A percentile compares a stretch with the other conserved stretches of the same genome.
These are phyloP conservation scores for Heterodera carotae DNA, from an alignment of 1,140 invertebrate genomes.

Conservation along the genomic window DNA sequence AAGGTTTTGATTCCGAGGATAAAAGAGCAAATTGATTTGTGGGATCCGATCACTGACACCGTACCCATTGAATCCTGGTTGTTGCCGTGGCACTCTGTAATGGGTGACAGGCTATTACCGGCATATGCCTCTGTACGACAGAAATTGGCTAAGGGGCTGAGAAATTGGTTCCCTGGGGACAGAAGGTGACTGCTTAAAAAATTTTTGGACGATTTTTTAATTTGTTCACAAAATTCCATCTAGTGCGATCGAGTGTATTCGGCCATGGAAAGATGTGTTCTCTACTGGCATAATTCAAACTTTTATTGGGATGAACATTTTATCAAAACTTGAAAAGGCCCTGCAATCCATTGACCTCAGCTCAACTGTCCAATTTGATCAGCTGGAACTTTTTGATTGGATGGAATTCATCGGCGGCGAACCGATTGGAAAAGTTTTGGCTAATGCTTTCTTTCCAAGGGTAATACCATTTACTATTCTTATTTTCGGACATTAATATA, in stretches of 20 bases:
- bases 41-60: slow-evolving; percentile 90
- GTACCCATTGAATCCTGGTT: slow-evolving; percentile 94
- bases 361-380: slow-evolving; percentile 36
- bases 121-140: slow-evolving; percentile 89
- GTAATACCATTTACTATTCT: too few species aligned
- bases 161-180: slow-evolving; percentile 74
- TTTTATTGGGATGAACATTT: slow-evolving; percentile 57
- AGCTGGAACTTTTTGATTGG: slow-evolving; percentile 54
- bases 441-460: slow-evolving; percentile 57
- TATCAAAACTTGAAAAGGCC: slow-evolving; percentile 55
- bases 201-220: slow-evolving; percentile 1
- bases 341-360: slow-evolving; percentile 33
- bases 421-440: slow-evolving; percentile 51
- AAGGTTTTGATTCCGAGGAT: slow-evolving; percentile 57
- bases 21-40: slow-evolving; percentile 68
- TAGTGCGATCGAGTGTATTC: slow-evolving; percentile 85
- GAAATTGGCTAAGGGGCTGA: slow-evolving; percentile 83
- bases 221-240: slow-evolving; percentile 78
- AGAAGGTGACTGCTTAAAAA: slow-evolving; percentile 34
- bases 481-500: slow-evolving; percentile 19
- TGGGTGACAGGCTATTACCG: slow-evolving; percentile 76
- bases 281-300: slow-evolving; percentile 64
- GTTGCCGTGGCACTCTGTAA: slow-evolving; percentile 85
- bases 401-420: slow-evolving; percentile 47
- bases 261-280: slow-evolving; percentile 87